Conservation (phyloP, 2,797 vertebrate species). For the Schizopygopsis pylzovi region DNA sequence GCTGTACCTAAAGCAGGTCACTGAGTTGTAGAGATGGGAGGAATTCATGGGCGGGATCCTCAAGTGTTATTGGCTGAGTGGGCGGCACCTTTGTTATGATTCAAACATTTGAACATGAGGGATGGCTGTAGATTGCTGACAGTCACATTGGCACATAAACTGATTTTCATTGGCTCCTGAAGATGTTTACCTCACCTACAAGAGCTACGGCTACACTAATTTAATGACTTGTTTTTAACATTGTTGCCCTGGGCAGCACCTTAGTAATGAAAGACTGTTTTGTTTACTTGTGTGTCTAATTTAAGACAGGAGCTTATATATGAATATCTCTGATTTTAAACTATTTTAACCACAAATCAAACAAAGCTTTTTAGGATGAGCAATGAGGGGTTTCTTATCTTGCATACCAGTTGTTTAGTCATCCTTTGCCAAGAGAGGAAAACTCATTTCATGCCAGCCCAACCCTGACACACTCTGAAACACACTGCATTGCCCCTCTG, state of each 20-base stretch:
- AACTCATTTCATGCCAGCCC: slow-evolving; percentile 6
- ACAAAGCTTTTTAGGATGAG: not conserved
- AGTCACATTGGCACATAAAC: slow-evolving; percentile 7
- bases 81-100: slow-evolving; percentile 69
- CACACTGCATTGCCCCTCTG: slow-evolving; percentile 2
- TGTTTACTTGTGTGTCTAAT: not conserved
- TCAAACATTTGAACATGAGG: slow-evolving; percentile 71
- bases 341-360: slow-evolving; percentile 5
- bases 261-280: slow-evolving; percentile 2
- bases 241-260: not conserved
- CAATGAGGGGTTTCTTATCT: not conserved
- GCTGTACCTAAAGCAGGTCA: slow-evolving; percentile 55
- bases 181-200: not conserved
- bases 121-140: slow-evolving; percentile 31
- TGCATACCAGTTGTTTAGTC: slow-evolving; percentile 22
- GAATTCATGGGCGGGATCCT: slow-evolving; percentile 49
- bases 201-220: not conserved
- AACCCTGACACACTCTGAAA: not conserved
- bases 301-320: slow-evolving; percentile 6
- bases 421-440: slow-evolving; percentile 15
- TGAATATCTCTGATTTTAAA: too few species aligned
- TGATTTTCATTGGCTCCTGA: slow-evolving; percentile 43
- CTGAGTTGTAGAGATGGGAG: slow-evolving; percentile 61
- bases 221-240: slow-evolving; percentile 24
- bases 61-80: slow-evolving; percentile 65